Base-by-base conservation (phyloP, 2,888 invertebrate species). In the Bombyx huttoni region DNA sequence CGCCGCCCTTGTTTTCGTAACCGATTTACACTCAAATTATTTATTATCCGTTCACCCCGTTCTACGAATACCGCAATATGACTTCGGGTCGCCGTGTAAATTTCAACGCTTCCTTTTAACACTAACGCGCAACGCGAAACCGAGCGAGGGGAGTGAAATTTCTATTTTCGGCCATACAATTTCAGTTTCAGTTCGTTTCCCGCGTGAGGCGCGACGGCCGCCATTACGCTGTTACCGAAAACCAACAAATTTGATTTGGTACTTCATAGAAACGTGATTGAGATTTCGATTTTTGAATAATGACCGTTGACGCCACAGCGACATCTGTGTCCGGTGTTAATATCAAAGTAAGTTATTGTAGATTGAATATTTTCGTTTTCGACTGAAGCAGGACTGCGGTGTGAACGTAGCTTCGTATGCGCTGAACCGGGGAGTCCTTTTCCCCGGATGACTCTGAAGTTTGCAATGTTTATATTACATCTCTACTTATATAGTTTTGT, bases 81-180 rank as follows among this genome's bases (percentile, higher is more conserved):
- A 49, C 46, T 56, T 35, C 35, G 9, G 52, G 60, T 56, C 54
- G 53, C 3, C 33, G 58, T 62, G 65, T 64, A 62, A 62, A 59
- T 60, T 57, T 64, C 62, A 70, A 66, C 64, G 64, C 72, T 72
- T 72, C 72, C 70, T 70, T 70, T 65, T 70, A 50, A 47, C n/a
- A n/a, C 48, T 33, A 50, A 46, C 50, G 45, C 50, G 50, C 46
- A 46, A 24, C 50, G 51, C 53, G 51, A 48, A 51, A 14, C 51
- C 34, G 48, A 58, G 70, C 77, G 78, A 76, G 79, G 83, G 78
- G 73, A 73, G 68, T 60, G 61, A 68, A 67, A 72, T 74, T 76
- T 81, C 84, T 87, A 87, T 88, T 87, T 87, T 82, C 70, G 81
- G 83, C 73, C 62, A 68, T 70, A 69, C 75, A 78, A 74, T 85